These are phyloP conservation scores for Elephas maximus DNA, from an alignment of 2,113 vertebrate genomes.

Conservation along the genomic window DNA sequence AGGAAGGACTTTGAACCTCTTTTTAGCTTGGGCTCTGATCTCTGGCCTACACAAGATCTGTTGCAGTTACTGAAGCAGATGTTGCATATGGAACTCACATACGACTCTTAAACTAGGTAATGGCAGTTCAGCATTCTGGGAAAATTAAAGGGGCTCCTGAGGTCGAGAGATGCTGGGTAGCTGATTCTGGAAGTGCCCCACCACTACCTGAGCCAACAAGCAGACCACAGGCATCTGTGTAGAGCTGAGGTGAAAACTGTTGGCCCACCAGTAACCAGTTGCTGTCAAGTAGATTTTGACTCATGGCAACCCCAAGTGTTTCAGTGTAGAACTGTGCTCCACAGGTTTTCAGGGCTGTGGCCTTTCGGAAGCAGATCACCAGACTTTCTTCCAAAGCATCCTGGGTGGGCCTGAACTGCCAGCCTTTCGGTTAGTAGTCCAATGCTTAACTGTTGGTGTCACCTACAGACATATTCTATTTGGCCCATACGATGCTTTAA, in stretches of 20 bases:
- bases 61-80: constrained; percentile 12
- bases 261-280: not conserved
- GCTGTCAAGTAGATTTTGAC: not conserved
- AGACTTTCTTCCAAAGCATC: not conserved
- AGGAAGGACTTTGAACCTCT: not conserved
- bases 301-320: not conserved
- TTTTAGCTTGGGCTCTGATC: constrained; percentile 1
- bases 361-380: not conserved
- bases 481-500: not conserved
- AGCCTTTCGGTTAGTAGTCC: not conserved
- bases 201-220: not conserved
- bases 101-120: not conserved
- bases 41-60: constrained; percentile 32
- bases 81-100: not conserved
- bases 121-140: not conserved
- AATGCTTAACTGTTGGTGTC: not conserved
- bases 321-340: not conserved
- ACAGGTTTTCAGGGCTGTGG: not conserved
- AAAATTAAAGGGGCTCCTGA: constrained; percentile 8
- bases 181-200: not conserved
- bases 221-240: not conserved
- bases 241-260: constrained; percentile 31
- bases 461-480: not conserved
- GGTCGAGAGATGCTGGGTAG: not conserved
- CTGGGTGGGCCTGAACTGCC: not conserved